Evolutionary conservation across 2,113 vertebrate species (phyloP).

Genomic region (Carlito syrichta): DNA sequence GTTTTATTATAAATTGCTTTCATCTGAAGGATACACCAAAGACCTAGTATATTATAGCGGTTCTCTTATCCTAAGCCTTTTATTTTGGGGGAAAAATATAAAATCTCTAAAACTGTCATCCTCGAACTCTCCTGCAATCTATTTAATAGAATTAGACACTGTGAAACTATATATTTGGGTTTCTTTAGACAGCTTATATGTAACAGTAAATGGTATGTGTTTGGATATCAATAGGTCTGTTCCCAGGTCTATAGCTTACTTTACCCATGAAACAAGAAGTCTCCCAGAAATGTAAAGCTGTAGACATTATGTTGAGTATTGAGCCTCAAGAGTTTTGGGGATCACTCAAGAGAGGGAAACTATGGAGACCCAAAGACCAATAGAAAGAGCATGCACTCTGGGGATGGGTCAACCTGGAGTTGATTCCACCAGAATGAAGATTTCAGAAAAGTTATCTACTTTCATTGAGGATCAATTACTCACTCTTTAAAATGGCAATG

Average conservation of each 20-base stretch:
- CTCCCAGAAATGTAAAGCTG: background rate
- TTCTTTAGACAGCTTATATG: background rate
- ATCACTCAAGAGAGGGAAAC: background rate
- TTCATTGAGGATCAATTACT: background rate
- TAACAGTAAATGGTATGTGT: background rate
- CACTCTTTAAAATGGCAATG: background rate
- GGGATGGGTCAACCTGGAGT: background rate
- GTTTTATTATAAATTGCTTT: conserved; percentile 41
- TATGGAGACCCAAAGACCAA: background rate
- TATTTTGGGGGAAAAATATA: conserved; percentile 21
- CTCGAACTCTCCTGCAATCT: background rate
- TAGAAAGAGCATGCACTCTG: background rate
- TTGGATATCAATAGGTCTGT: background rate
- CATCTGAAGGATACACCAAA: background rate
- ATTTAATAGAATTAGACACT: background rate
- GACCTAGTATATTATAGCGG: background rate
- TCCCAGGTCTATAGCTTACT: background rate
- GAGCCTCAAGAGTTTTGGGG: background rate
- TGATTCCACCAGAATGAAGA: background rate
- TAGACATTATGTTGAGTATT: background rate
- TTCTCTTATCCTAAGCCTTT: background rate
- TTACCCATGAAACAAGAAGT: background rate
- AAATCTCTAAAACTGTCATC: background rate
- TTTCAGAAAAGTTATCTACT: background rate
- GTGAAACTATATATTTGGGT: background rate